Base-by-base conservation (phyloP, 2,113 vertebrate genomes). In the Numenius arquata region DNA sequence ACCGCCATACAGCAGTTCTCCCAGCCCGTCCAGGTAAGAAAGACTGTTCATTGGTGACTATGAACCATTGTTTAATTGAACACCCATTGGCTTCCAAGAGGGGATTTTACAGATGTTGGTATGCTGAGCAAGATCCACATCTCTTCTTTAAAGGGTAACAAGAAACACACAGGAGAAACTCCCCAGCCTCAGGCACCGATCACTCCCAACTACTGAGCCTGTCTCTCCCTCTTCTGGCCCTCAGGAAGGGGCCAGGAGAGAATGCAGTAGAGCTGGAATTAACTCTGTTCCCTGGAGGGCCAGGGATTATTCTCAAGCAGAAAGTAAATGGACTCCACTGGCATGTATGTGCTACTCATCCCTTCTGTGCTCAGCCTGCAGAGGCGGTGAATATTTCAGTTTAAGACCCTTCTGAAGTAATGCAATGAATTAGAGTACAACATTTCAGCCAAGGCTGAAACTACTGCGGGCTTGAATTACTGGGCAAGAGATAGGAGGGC, bases 1-100 rank as follows among this genome's bases (percentile, higher is more conserved):
- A 11, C 98, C 98, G 0, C 98, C 97, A 1, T 98, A 98, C 59
- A 97, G 96, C 90, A 96, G 97, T 68, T 98, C 98, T 38, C 97
- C 98, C 3, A 99, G 98, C 93, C 98, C 98, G 3, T 98, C 98
- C 10, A 96, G 99, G 99, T 99, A 97, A 98, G 98, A 56, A 26
- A 56, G 43, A 50, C 50, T 78, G 30, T 29, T 80, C 14, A 6
- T 15, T 74, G 52, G 9, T 92, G 34, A 68, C 66, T 53, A 3
- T 74, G 32, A 30, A 85, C 25, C 12, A 25, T 2, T 56, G 56
- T 45, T 61, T 67, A 15, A 32, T 29, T 78, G 48, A 79, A 26
- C 20, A 56, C 7, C 20, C 12, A 2, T 6, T 89, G 77, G 43
- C 29, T 89, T 93, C 22, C 21, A 68, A 38, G 53, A 45, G 41